These are phyloP conservation scores for Conistra vaccinii DNA, from an alignment of 2,888 invertebrate genomes.

Conservation along the genomic window DNA sequence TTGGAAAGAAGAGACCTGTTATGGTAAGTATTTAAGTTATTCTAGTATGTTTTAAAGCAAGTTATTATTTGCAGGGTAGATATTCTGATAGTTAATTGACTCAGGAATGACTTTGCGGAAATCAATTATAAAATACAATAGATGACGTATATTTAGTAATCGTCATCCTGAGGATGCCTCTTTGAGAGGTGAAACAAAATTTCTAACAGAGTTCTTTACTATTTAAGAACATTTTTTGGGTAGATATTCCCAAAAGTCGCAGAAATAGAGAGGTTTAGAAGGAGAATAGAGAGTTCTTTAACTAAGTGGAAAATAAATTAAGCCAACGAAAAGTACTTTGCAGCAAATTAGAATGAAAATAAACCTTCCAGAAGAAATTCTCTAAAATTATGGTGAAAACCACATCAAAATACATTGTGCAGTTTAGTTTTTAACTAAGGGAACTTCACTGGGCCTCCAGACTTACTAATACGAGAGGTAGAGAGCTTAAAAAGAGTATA, in stretches of 20 bases:
- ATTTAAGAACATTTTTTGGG: no score
- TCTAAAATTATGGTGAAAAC: no score
- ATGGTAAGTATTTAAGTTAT: constrained; percentile 89
- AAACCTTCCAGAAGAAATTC: neutral
- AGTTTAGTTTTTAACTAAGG: neutral
- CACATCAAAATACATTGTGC: neutral
- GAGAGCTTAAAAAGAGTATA: no score
- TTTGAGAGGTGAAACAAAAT: no score
- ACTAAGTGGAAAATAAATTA: neutral
- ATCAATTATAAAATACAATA: no score
- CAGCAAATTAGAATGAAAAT: neutral
- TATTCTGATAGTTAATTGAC: no score
- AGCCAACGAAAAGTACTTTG: neutral
- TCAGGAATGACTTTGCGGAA: no score
- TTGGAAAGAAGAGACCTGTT: constrained; percentile 95
- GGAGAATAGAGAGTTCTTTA: neutral
- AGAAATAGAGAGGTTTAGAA: neutral
- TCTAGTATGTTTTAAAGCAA: neutral
- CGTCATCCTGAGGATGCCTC: no score
- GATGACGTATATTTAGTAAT: no score
- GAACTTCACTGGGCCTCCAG: no score
- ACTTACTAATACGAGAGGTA: no score
- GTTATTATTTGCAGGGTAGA: neutral
- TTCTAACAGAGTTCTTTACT: no score
- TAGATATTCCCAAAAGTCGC: neutral